These are phyloP conservation scores for Molorchus minor DNA, from an alignment of 2,888 invertebrate species.

Conservation along the genomic window DNA sequence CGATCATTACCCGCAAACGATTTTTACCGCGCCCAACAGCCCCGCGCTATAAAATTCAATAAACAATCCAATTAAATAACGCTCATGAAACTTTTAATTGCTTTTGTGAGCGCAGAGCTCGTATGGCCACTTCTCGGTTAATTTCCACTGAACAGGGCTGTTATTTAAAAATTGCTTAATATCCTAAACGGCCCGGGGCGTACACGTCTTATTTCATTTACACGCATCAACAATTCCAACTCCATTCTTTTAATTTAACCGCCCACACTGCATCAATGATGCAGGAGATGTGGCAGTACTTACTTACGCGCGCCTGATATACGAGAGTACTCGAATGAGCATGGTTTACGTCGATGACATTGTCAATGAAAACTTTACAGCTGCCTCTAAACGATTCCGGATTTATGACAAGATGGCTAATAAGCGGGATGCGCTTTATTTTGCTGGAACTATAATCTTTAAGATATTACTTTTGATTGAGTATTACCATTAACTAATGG, in stretches of 20 bases:
- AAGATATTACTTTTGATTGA: no score
- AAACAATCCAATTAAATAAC: conserved; percentile 25
- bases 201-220: conserved; percentile 28
- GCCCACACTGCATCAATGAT: conserved; percentile 33
- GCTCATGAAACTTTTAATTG: conserved; percentile 35
- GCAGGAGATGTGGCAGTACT: conserved; percentile 24
- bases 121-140: conserved; percentile 34
- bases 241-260: conserved; percentile 39
- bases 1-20: conserved; percentile 26
- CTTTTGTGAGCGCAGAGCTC: conserved; percentile 28
- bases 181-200: conserved; percentile 35
- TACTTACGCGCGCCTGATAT: conserved; percentile 28
- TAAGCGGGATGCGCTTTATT: neutral
- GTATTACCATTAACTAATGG: no score
- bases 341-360: conserved; percentile 16
- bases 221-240: conserved; percentile 33
- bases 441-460: no score
- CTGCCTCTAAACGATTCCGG: conserved; percentile 8
- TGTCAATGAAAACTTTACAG: conserved; percentile 20
- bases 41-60: conserved; percentile 25
- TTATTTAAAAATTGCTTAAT: conserved; percentile 45
- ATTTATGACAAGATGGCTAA: conserved; percentile 4
- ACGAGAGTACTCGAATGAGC: conserved; percentile 21
- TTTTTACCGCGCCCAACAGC: conserved; percentile 27
- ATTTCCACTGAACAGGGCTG: conserved; percentile 29